Conservation (phyloP, 2,113 vertebrate genomes). For the Oreochromis tanganicae region DNA sequence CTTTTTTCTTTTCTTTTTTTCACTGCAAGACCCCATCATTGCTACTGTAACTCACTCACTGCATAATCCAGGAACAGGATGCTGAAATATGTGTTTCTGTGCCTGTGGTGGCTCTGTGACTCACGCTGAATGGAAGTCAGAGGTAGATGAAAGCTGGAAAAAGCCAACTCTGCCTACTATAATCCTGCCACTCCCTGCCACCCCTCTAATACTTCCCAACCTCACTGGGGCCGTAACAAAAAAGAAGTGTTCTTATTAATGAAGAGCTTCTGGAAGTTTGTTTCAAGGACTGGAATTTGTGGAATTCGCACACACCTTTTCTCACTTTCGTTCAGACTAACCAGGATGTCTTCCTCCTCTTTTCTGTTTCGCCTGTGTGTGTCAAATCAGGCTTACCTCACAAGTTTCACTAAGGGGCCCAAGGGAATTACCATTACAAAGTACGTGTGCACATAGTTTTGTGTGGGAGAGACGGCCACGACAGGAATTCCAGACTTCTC, state of each 20-base stretch:
- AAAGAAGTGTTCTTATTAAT: neutral
- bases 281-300: neutral
- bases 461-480: neutral
- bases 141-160: constrained; percentile 41
- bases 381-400: constrained; percentile 6
- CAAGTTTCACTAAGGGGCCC: neutral
- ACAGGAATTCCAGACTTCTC: constrained; percentile 41
- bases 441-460: neutral
- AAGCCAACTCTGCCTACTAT: constrained; percentile 5
- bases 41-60: neutral
- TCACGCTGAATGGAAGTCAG: constrained; percentile 18
- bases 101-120: constrained; percentile 2
- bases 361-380: neutral
- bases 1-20: neutral
- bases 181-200: constrained; percentile 44
- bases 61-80: neutral
- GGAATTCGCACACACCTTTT: neutral
- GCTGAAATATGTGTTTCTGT: neutral
- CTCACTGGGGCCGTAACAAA: neutral
- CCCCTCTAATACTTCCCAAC: neutral
- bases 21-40: neutral
- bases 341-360: neutral
- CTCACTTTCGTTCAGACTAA: neutral
- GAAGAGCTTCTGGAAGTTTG: neutral
- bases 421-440: constrained; percentile 57